Base-by-base conservation (phyloP, 2,113 vertebrate genomes). In the Calidris pygmaea region DNA sequence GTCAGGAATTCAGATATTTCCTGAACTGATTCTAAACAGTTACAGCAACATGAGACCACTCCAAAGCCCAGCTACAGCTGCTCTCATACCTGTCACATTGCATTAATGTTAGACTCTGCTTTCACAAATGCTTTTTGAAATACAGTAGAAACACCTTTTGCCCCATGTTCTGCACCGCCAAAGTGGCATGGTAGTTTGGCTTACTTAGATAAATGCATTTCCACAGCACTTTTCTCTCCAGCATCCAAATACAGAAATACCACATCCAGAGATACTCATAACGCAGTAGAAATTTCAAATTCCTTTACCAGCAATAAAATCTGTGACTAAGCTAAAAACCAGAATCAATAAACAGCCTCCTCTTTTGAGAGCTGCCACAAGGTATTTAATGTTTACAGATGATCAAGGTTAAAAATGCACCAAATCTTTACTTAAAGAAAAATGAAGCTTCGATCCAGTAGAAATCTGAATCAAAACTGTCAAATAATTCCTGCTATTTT, bases 331-430 rank as follows among this genome's bases (percentile, higher is more conserved):
- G 94, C 43, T 3, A 79, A 97, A 95, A 87, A 82, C 2, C 0
- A 14, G 21, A 91, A 94, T 95, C 94, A 91, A 96, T 90, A 95
- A 95, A 91, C 29, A 75, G 47, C n/a, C 62, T 80, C 29, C 50
- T 95, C 62, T 77, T 43, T 91, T 89, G 84, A 89, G 91, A 95
- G 74, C 84, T 91, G 87, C 50, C 91, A 87, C 26, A 39, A 90
- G n/a, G 62, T 79, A 68, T 95, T 95, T 92, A 87, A 91, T 47
- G 48, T 27, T 39, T 84, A 48, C 32, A 62, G 87, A 79, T 83
- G 89, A 90, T 82, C 60, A 91, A 89, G 84, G 77, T 85, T 90
- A 83, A 91, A 95, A 93, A 75, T 37, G 24, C 48, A 67, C 71
- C 53, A 89, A 68, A 85, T 79, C 78, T 79, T 89, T 85, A 75